Percentiles rank a stretch among this genome's conserved stretches.
Conservation (phyloP, 2,113 vertebrate species). For the Thinocorus orbignyianus region DNA sequence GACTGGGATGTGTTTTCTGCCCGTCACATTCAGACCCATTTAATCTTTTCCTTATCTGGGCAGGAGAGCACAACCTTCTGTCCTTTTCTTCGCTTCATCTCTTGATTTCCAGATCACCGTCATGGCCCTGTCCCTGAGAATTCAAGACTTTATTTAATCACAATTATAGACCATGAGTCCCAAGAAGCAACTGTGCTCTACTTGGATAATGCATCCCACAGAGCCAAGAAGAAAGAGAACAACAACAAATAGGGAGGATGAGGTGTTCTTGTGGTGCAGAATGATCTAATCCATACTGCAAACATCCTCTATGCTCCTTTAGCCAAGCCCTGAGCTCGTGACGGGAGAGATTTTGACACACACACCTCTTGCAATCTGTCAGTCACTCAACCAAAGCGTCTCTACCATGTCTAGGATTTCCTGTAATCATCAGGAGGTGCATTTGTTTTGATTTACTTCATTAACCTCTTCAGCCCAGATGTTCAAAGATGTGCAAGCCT, state of each 20-base stretch:
- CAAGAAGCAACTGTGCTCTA: not conserved
- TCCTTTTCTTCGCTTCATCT: not conserved
- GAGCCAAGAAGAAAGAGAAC: not conserved
- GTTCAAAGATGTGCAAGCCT: not conserved
- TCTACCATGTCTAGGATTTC: not conserved
- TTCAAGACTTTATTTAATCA: not conserved
- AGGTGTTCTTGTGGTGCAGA: not conserved
- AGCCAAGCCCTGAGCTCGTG: not conserved
- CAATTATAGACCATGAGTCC: not conserved
- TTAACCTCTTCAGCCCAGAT: not conserved
- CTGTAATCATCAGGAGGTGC: not conserved
- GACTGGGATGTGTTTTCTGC: rapidly evolving
- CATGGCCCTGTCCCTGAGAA: too few species aligned
- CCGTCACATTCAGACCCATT: not conserved
- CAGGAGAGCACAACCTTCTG: not conserved
- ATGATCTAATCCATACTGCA: not conserved
- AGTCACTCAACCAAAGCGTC: not conserved
- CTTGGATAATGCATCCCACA: not conserved
- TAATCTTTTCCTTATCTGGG: not conserved
- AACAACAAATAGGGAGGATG: not conserved
- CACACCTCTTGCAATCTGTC: not conserved
- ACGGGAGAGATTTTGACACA: not conserved
- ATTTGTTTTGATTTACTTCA: not conserved
- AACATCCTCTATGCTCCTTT: not conserved
- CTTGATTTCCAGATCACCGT: not conserved